Evolutionary conservation across 2,888 invertebrate species (phyloP).

Genomic region (Ormia ochracea): DNA sequence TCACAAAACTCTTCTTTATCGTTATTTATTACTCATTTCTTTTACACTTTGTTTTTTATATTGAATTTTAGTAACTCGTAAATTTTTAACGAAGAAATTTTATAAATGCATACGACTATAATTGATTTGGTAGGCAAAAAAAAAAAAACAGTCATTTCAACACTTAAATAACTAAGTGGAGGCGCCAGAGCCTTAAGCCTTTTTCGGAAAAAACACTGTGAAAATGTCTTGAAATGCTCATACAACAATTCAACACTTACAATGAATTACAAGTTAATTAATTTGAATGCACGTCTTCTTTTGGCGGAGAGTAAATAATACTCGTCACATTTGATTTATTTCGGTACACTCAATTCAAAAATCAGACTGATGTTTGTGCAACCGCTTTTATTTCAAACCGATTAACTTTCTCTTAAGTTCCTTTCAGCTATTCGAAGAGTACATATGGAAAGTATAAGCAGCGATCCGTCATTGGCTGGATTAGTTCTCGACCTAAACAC

Average conservation of each 20-base stretch:
- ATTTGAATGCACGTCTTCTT: conserved; percentile 1
- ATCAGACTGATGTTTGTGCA: no score
- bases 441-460: no score
- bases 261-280: neutral
- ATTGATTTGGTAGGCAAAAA: conserved; percentile 23
- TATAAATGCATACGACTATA: neutral
- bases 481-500: no score
- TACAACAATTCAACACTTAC: neutral
- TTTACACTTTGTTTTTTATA: neutral
- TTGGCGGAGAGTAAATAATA: neutral
- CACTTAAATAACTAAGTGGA: neutral
- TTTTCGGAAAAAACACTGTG: neutral
- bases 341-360: conserved; percentile 14
- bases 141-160: neutral
- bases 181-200: neutral
- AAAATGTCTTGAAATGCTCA: neutral
- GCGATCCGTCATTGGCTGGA: no score
- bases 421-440: no score
- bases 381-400: no score
- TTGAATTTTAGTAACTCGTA: no score
- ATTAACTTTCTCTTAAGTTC: no score
- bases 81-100: neutral
- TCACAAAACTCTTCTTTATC: neutral
- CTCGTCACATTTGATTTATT: no score
- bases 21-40: neutral